These are phyloP conservation scores for Pantherophis vulpinus DNA, from an alignment of 2,797 vertebrate species.

Conservation along the genomic window DNA sequence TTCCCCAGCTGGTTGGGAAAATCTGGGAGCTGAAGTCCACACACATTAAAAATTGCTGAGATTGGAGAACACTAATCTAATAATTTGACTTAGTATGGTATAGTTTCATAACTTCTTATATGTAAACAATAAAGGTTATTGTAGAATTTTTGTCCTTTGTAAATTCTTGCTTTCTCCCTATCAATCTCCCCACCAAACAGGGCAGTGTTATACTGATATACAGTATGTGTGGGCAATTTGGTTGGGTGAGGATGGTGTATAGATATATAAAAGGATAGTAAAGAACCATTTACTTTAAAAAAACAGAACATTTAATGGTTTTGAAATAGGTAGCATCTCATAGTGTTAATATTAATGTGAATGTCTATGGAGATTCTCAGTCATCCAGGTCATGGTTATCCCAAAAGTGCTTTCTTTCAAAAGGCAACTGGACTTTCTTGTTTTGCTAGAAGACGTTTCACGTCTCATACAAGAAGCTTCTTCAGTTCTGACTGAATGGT, in stretches of 20 bases:
- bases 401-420: too few relatives aligned
- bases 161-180: not conserved
- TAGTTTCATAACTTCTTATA: not conserved
- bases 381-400: too few relatives aligned
- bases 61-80: too few relatives aligned
- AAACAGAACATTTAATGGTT: not conserved
- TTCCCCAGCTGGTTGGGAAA: not conserved
- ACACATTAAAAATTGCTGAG: too few relatives aligned
- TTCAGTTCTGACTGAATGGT: too few relatives aligned
- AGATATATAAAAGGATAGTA: not conserved
- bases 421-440: too few relatives aligned
- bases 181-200: not conserved
- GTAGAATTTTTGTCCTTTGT: not conserved
- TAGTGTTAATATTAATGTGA: not conserved
- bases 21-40: not conserved
- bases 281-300: not conserved
- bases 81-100: not conserved
- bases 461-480: too few relatives aligned
- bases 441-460: too few relatives aligned
- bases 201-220: not conserved
- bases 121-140: not conserved
- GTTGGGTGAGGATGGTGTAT: too few relatives aligned
- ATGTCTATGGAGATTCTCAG: not conserved
- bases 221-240: not conserved
- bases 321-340: not conserved